A percentile compares a stretch with the other conserved stretches of the same genome.
Evolutionary conservation across 2,113 vertebrate species (phyloP).

Genomic region (Hyperoodon ampullatus): DNA sequence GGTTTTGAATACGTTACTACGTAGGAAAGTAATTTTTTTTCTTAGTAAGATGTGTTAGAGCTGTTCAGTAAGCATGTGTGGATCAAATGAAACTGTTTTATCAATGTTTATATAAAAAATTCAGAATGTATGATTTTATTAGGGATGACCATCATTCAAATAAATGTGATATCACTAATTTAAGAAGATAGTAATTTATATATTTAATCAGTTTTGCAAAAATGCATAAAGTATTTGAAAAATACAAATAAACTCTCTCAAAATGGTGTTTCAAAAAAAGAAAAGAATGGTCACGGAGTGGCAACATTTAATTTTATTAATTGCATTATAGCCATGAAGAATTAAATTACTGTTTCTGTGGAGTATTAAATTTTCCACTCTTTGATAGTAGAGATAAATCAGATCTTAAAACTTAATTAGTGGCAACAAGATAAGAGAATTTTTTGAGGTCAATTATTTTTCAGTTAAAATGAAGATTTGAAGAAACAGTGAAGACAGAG

Average conservation of each 20-base stretch:
- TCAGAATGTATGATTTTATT: background rate
- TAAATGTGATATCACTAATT: background rate
- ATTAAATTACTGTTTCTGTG: background rate
- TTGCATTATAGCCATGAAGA: background rate
- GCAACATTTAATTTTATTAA: slow-evolving; percentile 4
- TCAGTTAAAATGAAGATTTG: background rate
- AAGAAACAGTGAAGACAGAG: background rate
- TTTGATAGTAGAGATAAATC: slow-evolving; percentile 2
- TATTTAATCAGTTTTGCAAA: background rate
- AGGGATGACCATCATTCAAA: background rate
- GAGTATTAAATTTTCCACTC: background rate
- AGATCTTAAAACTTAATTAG: slow-evolving; percentile 8
- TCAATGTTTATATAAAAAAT: background rate
- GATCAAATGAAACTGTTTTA: background rate
- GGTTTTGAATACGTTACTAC: background rate
- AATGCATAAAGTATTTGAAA: background rate
- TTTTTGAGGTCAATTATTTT: background rate
- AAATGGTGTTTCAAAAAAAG: background rate
- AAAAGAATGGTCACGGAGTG: background rate
- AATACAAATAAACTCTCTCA: background rate
- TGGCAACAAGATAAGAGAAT: background rate
- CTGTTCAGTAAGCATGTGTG: background rate
- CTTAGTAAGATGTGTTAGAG: background rate
- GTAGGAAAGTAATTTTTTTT: background rate
- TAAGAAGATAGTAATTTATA: background rate